Evolutionary conservation across 1,140 invertebrate species (phyloP).

Genomic region (Sitobion miscanthi): DNA sequence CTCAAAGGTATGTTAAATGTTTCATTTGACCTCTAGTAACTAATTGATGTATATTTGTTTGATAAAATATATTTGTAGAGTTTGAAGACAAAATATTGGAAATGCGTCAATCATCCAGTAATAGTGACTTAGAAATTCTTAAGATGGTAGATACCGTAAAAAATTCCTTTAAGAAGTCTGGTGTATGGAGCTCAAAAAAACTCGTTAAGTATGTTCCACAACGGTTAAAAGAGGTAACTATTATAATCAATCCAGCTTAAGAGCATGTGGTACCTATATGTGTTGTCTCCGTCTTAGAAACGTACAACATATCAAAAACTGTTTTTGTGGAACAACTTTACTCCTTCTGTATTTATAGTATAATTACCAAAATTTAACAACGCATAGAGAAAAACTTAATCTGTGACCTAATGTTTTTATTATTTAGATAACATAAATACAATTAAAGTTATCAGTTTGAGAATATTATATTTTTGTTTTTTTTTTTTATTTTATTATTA

Average conservation of each 20-base stretch:
- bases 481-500: no score
- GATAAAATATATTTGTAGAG: background rate
- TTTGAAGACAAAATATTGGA: slow-evolving; percentile 50
- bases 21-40: background rate
- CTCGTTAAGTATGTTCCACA: slow-evolving; percentile 62
- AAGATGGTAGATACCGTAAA: slow-evolving; percentile 58
- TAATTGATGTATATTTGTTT: background rate
- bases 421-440: no score
- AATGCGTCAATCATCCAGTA: background rate
- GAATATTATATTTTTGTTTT: no score
- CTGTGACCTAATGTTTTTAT: no score
- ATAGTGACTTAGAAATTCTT: slow-evolving; percentile 51
- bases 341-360: no score
- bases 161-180: slow-evolving; percentile 61
- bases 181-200: slow-evolving; percentile 59
- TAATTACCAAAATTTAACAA: no score
- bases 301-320: no score
- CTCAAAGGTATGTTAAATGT: slow-evolving; percentile 60
- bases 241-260: background rate
- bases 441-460: no score
- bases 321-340: no score
- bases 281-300: no score
- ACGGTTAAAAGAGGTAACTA: slow-evolving; percentile 63
- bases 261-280: no score
- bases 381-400: no score